A percentile compares a stretch with the other conserved stretches of the same genome.
Conservation (phyloP, 1,140 invertebrate genomes). For the Gonioctena quinquepunctata region DNA sequence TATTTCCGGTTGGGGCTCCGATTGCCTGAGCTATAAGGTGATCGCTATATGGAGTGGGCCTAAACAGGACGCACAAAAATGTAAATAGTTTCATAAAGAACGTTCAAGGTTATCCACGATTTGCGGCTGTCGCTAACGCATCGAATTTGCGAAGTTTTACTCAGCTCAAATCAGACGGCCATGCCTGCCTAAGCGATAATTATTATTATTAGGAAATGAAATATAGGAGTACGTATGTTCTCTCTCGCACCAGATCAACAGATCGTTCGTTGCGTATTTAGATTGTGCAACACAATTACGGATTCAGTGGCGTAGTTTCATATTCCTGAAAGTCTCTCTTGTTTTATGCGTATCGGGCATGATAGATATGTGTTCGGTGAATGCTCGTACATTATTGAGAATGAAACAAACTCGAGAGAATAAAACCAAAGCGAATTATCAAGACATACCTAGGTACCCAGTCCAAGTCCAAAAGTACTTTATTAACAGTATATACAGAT, state of each 20-base stretch:
- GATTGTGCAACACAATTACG: not conserved
- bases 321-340: too few species aligned
- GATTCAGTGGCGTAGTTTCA: not conserved
- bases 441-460: too few species aligned
- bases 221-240: not conserved
- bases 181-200: not conserved
- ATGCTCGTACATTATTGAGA: too few species aligned
- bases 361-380: too few species aligned
- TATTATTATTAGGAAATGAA: not conserved
- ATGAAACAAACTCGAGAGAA: too few species aligned
- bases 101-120: constrained; percentile 14
- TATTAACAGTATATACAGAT: too few species aligned
- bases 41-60: constrained; percentile 15
- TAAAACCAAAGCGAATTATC: too few species aligned
- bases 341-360: too few species aligned
- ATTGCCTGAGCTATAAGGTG: not conserved
- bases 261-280: not conserved
- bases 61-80: constrained; percentile 42
- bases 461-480: too few species aligned
- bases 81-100: constrained; percentile 29
- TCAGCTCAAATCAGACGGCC: not conserved
- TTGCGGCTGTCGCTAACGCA: constrained; percentile 19
- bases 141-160: not conserved
- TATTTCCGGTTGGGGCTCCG: too few species aligned
- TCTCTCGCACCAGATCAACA: not conserved